phyloP scores from a whole-genome alignment of 92 coral and sea anemone genomes.

The Porites divaricata region DNA sequence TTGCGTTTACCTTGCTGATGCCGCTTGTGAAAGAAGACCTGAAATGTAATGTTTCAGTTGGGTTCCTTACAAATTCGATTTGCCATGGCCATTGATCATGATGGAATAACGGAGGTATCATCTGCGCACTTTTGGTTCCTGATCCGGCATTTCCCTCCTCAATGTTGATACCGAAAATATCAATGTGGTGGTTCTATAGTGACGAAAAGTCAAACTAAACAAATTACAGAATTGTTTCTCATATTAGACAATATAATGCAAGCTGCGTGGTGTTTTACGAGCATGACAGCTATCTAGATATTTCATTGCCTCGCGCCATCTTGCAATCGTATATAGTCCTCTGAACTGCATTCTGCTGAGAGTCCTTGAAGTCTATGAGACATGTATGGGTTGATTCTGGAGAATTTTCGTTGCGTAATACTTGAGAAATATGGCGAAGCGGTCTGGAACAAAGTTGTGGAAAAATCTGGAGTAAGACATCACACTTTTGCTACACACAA shows the following conservation, averaged over 20 bases:
- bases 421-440: slow-evolving; percentile 72
- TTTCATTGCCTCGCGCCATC: slow-evolving; percentile 10
- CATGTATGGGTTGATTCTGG: slow-evolving; percentile 80
- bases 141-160: too few species aligned
- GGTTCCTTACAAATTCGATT: not conserved
- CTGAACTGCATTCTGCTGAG: too few species aligned
- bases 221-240: not conserved
- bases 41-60: slow-evolving; percentile 28
- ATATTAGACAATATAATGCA: not conserved
- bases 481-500: slow-evolving; percentile 67
- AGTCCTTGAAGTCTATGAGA: not conserved
- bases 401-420: slow-evolving; percentile 63
- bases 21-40: not conserved
- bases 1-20: slow-evolving; percentile 20
- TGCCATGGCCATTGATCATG: not conserved
- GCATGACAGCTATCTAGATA: slow-evolving; percentile 16
- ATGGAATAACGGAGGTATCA: not conserved
- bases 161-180: not conserved
- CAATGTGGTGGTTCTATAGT: not conserved
- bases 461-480: slow-evolving; percentile 58
- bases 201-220: not conserved
- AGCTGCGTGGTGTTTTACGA: not conserved
- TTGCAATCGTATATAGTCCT: not conserved
- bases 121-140: too few species aligned
- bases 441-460: slow-evolving; percentile 72